Evolutionary conservation across 2,113 vertebrate genomes (phyloP).

Genomic region (Pleuronectes platessa): DNA sequence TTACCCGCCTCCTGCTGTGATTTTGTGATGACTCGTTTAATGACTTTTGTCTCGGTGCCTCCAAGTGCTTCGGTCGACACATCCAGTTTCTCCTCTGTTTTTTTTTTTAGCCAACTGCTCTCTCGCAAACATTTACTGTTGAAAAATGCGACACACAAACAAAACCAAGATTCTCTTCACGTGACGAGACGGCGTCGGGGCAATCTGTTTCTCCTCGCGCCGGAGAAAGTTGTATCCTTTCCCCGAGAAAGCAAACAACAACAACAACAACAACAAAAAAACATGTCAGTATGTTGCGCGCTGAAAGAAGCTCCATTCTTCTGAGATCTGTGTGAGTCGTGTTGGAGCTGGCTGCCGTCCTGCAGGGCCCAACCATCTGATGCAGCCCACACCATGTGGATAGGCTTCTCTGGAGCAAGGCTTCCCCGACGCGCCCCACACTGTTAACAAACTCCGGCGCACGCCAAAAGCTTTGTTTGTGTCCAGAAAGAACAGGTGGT

Average conservation of each 20-base stretch:
- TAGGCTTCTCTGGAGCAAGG: slow-evolving; percentile 71
- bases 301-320: slow-evolving; percentile 61
- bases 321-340: slow-evolving; percentile 59
- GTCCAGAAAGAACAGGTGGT: slow-evolving; percentile 83
- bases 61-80: slow-evolving; percentile 59
- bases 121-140: slow-evolving; percentile 45
- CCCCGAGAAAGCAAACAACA: slow-evolving; percentile 28
- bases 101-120: background rate
- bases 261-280: slow-evolving; percentile 16
- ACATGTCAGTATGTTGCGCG: slow-evolving; percentile 47
- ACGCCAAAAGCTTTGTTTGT: slow-evolving; percentile 78
- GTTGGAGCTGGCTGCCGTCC: slow-evolving; percentile 71
- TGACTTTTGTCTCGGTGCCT: slow-evolving; percentile 82
- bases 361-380: slow-evolving; percentile 79
- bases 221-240: slow-evolving; percentile 43
- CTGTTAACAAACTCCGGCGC: slow-evolving; percentile 68
- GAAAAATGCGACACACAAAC: slow-evolving; percentile 7
- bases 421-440: slow-evolving; percentile 70
- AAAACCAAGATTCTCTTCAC: slow-evolving; percentile 20
- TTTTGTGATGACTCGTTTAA: slow-evolving; percentile 82
- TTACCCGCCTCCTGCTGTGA: slow-evolving; percentile 80
- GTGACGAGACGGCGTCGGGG: slow-evolving; percentile 1
- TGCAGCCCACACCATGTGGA: slow-evolving; percentile 76
- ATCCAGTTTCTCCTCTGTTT: slow-evolving; percentile 7
- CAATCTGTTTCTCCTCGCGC: slow-evolving; percentile 9